phyloP scores from a whole-genome alignment of 2,888 invertebrate species.

The Caenorhabditis doughertyi region DNA sequence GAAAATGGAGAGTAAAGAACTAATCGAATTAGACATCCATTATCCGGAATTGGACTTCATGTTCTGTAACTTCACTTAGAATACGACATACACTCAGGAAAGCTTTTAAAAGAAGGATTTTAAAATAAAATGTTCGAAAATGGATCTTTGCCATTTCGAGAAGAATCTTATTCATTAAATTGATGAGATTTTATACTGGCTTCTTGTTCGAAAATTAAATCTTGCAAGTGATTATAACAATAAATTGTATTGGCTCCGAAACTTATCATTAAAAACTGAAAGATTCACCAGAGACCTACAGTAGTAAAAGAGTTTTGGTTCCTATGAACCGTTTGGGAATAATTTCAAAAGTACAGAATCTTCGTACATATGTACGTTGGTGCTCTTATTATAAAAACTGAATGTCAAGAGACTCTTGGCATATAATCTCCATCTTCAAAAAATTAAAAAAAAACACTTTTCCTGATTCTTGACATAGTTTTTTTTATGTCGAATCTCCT shows the following conservation, averaged over 20 bases:
- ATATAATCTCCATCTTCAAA: background rate
- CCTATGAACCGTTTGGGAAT: background rate
- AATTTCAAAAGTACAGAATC: too few species aligned
- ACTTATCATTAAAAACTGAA: too few species aligned
- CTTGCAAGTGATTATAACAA: too few species aligned
- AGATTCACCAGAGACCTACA: too few species aligned
- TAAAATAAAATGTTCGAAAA: background rate
- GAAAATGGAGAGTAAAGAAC: constrained; percentile 2
- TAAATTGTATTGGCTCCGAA: too few species aligned
- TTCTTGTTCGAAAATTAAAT: too few species aligned
- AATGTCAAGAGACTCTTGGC: constrained; percentile 11
- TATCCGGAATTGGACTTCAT: constrained; percentile 33
- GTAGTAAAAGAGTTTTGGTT: too few species aligned
- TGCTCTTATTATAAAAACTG: too few species aligned
- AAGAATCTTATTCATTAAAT: background rate
- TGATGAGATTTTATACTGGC: too few species aligned
- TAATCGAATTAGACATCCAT: constrained; percentile 58
- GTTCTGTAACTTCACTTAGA: constrained; percentile 8
- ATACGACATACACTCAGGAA: constrained; percentile 2
- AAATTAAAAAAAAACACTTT: too few species aligned
- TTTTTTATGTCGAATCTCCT: constrained; percentile 3
- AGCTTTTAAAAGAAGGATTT: background rate
- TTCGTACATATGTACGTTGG: too few species aligned
- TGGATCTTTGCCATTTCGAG: background rate
- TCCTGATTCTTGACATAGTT: constrained; percentile 16